Evolutionary conservation across 2,797 vertebrate genomes (phyloP), one percentile per base, ranked within the genome.

Genomic region (Aratinga solstitialis): DNA sequence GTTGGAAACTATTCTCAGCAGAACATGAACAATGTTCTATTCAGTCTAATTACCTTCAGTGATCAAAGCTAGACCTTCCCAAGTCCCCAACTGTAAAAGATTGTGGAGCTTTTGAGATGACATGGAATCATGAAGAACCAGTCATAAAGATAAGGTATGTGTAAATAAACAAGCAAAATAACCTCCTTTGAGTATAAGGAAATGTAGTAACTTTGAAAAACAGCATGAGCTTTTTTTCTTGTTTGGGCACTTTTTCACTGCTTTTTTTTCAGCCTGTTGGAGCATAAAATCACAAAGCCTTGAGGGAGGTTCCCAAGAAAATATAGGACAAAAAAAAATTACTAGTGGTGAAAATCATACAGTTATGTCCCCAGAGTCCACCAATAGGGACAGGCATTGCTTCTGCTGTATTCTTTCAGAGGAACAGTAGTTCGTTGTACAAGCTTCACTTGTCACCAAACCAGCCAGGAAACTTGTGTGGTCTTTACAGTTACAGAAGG

Each of bases 21-120:
- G 77, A 85, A 69, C 30, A 18, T 77, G 82, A 96, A 96, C 86
- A 93, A 88, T 73, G 80, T 73, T 30, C 90, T 91, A 72, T 96
- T 96, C 86, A 95, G 68, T 73, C 62, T 92, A 94, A 93, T 97
- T 69, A 50, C 93, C 93, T 75, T 90, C 87, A 48, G 47, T 91
- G 94, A 97, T 97, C 95, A 97, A 97, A 97, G 97, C 93, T 95
- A 93, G 93, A 87, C 83, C 77, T 94, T 97, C 94, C 93, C 79
- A 87, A 67, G 85, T 76, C 83, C 61, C 79, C 76, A 72, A 73
- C 84, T 92, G 88, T 32, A 62, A 67, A 95, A 95, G 88, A 93
- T 80, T 51, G 11, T 67, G 5, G 43, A 95, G 82, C 79, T 94
- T 97, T 94, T 85, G 93, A 96, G 96, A 62, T 94, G 92, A 90